phyloP scores from a whole-genome alignment of 2,888 invertebrate genomes.

The Sinohyriopsis cumingii region DNA sequence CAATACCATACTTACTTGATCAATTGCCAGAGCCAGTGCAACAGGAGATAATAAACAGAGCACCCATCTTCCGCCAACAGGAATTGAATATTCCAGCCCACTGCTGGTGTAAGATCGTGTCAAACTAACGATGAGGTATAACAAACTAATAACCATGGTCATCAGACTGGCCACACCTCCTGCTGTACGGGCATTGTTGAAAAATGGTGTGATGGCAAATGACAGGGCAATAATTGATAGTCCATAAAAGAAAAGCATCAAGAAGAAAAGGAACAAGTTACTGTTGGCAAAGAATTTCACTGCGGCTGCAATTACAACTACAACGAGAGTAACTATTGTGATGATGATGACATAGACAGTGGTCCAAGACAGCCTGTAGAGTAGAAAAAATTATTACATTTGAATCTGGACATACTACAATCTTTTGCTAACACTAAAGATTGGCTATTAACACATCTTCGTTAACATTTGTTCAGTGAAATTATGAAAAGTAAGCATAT shows the following conservation, averaged over 20 bases:
- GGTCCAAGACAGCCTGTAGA: slow-evolving; percentile 86
- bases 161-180: slow-evolving; percentile 86
- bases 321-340: slow-evolving; percentile 80
- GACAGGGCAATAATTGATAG: slow-evolving; percentile 87
- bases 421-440: no score
- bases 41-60: slow-evolving; percentile 87
- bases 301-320: slow-evolving; percentile 69
- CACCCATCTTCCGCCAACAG: slow-evolving; percentile 82
- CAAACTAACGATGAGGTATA: slow-evolving; percentile 87
- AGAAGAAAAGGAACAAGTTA: slow-evolving; percentile 84
- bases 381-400: slow-evolving; percentile 11
- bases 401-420: no score
- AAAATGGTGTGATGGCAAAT: slow-evolving; percentile 89
- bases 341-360: slow-evolving; percentile 83
- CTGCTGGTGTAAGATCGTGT: slow-evolving; percentile 40
- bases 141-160: slow-evolving; percentile 83
- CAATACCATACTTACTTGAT: slow-evolving; percentile 78
- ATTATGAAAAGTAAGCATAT: background rate
- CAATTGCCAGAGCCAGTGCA: slow-evolving; percentile 88
- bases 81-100: slow-evolving; percentile 52
- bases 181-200: slow-evolving; percentile 80
- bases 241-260: slow-evolving; percentile 85
- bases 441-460: no score
- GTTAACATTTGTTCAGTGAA: no score
- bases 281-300: slow-evolving; percentile 85